These are phyloP conservation scores for Pangasius larnaudii DNA, from an alignment of 2,797 vertebrate genomes.

Conservation along the genomic window DNA sequence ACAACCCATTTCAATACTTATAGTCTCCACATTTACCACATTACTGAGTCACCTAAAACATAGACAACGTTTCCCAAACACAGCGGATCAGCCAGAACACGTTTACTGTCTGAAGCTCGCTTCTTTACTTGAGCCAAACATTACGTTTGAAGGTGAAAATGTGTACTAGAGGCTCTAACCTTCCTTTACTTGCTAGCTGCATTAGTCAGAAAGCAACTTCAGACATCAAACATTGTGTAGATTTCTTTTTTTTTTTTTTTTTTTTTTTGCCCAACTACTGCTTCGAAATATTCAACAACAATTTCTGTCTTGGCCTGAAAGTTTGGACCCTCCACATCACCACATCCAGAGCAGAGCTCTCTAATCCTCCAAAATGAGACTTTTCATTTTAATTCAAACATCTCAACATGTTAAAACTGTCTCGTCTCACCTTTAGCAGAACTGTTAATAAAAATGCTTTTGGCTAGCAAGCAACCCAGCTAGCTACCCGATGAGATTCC, in stretches of 20 bases:
- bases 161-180: background rate
- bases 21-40: background rate
- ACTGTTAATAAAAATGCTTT: background rate
- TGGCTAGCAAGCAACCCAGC: background rate
- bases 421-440: background rate
- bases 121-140: background rate
- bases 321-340: background rate
- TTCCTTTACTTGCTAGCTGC: background rate
- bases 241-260: background rate
- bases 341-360: background rate
- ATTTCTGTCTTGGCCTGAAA: background rate
- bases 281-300: background rate
- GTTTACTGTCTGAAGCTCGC: background rate
- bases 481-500: background rate
- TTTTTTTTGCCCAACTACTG: background rate
- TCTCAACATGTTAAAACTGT: background rate
- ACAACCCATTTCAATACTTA: background rate
- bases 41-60: background rate
- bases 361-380: background rate
- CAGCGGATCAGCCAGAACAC: background rate
- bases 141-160: background rate
- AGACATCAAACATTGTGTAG: background rate
- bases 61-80: background rate
- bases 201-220: background rate
- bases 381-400: background rate